Percentiles rank a stretch among this genome's conserved stretches.
Evolutionary conservation across 2,797 vertebrate genomes (phyloP).

Genomic region (Chaenodraco wilsoni): DNA sequence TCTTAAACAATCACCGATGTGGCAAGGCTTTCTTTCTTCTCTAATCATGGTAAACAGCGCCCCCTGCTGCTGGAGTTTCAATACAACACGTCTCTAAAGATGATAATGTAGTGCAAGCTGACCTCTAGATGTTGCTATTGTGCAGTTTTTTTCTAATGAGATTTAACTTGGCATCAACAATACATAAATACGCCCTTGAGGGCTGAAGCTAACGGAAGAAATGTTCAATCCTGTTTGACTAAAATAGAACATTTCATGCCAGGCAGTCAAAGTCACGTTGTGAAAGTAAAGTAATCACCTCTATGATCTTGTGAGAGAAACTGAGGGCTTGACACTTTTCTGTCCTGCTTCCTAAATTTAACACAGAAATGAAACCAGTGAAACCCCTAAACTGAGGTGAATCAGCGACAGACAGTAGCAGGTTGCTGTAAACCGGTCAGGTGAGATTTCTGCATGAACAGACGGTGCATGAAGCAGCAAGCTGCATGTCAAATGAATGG

Average conservation of each 20-base stretch:
- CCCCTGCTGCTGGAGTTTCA: constrained; percentile 69
- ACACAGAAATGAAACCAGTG: constrained; percentile 60
- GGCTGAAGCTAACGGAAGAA: not conserved
- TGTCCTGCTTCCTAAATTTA: constrained; percentile 50
- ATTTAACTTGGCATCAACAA: not conserved
- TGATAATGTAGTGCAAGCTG: not conserved
- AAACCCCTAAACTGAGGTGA: constrained; percentile 54
- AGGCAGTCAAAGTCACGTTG: not conserved
- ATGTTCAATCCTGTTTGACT: not conserved
- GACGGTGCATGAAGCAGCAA: constrained; percentile 10
- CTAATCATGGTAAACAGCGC: constrained; percentile 71
- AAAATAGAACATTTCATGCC: not conserved
- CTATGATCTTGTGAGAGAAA: not conserved
- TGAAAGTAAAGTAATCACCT: not conserved
- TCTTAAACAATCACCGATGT: constrained; percentile 55
- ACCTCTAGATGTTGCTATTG: constrained; percentile 46
- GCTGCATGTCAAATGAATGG: not conserved
- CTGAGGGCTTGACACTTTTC: not conserved
- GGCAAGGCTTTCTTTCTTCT: constrained; percentile 31
- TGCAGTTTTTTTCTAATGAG: not conserved
- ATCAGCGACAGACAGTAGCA: constrained; percentile 28
- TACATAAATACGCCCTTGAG: not conserved
- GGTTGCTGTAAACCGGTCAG: constrained; percentile 75
- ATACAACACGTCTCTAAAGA: constrained; percentile 8
- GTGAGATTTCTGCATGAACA: constrained; percentile 62